These are phyloP conservation scores for Bombus vancouverensis DNA, from an alignment of 1,140 invertebrate genomes.

Conservation along the genomic window DNA sequence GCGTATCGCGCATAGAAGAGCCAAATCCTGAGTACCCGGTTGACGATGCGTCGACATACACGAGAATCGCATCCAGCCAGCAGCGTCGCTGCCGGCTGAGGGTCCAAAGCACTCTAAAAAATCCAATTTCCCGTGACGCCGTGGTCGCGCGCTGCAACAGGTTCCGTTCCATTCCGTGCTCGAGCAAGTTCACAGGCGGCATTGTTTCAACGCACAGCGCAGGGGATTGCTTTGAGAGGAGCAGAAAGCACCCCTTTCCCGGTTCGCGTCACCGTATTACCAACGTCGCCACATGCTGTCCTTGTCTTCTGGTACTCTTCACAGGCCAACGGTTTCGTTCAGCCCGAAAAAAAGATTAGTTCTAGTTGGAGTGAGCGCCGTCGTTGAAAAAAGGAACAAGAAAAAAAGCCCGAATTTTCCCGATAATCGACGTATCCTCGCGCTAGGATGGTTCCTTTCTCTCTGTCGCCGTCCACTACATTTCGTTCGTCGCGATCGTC, in stretches of 20 bases:
- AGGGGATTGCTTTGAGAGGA: conserved; percentile 62
- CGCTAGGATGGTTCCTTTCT: conserved; percentile 54
- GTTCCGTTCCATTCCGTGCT: conserved; percentile 59
- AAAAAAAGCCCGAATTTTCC: conserved; percentile 45
- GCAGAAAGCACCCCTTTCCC: conserved; percentile 43
- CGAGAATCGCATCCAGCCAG: conserved; percentile 24
- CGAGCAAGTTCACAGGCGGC: conserved; percentile 45
- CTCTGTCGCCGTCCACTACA: neutral
- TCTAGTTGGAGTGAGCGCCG: conserved; percentile 3
- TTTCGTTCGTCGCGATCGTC: neutral
- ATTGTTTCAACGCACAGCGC: conserved; percentile 64
- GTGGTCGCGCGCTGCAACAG: conserved; percentile 58
- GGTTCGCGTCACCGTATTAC: neutral
- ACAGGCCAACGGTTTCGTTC: conserved; percentile 41
- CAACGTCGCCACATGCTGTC: neutral
- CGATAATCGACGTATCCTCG: conserved; percentile 62
- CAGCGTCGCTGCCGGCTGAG: neutral
- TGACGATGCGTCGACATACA: conserved; percentile 6
- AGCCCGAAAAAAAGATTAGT: conserved; percentile 50
- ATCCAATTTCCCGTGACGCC: conserved; percentile 66
- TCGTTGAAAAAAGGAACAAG: neutral
- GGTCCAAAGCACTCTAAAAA: conserved; percentile 46
- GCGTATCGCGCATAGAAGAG: neutral
- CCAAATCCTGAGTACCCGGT: neutral
- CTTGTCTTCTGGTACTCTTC: conserved; percentile 14